phyloP scores from a whole-genome alignment of 2,113 vertebrate genomes.

The Montifringilla adamsi region DNA sequence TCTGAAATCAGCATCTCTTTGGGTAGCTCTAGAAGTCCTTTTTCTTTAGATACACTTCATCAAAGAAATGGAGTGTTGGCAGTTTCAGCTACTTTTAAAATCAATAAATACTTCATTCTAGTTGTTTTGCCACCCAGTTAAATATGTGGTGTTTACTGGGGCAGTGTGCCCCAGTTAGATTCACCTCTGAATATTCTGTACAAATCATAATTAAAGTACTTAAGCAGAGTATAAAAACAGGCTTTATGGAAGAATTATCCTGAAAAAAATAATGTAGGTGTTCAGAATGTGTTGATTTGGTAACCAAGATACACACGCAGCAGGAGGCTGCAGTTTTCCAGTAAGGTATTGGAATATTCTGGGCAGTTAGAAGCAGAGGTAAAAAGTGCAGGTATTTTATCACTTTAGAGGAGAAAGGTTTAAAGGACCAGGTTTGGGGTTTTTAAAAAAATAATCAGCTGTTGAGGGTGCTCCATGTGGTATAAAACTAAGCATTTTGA shows the following conservation, averaged over 20 bases:
- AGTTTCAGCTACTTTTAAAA: neutral
- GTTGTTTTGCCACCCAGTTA: neutral
- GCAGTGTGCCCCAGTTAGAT: neutral
- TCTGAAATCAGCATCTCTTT: neutral
- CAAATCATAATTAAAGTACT: neutral
- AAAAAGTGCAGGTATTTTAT: neutral
- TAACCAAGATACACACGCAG: neutral
- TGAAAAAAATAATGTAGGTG: neutral
- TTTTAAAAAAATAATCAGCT: neutral
- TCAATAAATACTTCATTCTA: neutral
- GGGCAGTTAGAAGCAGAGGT: neutral
- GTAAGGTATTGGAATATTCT: neutral
- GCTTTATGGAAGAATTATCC: neutral
- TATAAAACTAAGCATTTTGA: neutral
- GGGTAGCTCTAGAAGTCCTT: neutral
- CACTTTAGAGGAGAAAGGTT: neutral
- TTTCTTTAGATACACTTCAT: neutral
- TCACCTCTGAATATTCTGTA: neutral
- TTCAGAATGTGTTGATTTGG: neutral
- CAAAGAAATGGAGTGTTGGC: neutral
- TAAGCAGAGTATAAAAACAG: neutral
- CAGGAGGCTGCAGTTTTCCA: neutral
- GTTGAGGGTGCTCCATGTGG: neutral
- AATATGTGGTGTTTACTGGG: neutral
- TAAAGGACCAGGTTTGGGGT: neutral